Base-by-base conservation (phyloP, 2,888 invertebrate species). In the Ommatoiulus sabulosus region DNA sequence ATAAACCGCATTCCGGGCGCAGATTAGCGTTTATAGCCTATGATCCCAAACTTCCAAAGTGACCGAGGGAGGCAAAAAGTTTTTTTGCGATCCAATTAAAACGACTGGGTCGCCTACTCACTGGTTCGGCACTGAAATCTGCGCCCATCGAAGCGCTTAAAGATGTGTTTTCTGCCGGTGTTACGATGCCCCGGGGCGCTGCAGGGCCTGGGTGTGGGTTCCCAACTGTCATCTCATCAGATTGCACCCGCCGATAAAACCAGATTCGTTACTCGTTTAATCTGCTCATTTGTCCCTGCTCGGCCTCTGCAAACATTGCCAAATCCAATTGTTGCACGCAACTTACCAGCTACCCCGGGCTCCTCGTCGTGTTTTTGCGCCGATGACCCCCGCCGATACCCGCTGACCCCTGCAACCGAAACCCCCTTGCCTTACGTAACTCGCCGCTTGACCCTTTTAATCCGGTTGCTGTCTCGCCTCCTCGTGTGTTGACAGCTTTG, bases 191-290 rank as follows among this genome's bases (percentile, higher is more conserved):
- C 24, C 72, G 72, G 72, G 72, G 72, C 72, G 72, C n/a, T n/a
- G n/a, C 72, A 7, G 72, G 72, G 20, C 72, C 72, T 72, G 72
- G 72, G 72, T 72, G 72, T 72, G 72, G 72, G 72, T 72, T 72
- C 72, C 24, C 72, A 72, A 72, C 72, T 72, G 72, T 72, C 72
- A 72, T 72, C 72, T 24, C 72, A 72, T 72, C 72, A 72, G 72
- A 72, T 72, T 20, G 6, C 72, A 72, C 5, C 72, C 72, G 72
- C 7, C 72, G 72, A 72, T 72, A 72, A 72, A 72, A 72, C 72
- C 72, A 72, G 72, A 72, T 72, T 72, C 72, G 72, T 72, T 72
- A 72, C 72, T 72, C 72, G 72, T 72, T 72, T 72, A 72, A 72
- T 72, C 72, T 72, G 72, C 72, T 72, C 72, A 72, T 72, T 72